Conservation (phyloP, 2,113 vertebrate genomes). For the Solea senegalensis region DNA sequence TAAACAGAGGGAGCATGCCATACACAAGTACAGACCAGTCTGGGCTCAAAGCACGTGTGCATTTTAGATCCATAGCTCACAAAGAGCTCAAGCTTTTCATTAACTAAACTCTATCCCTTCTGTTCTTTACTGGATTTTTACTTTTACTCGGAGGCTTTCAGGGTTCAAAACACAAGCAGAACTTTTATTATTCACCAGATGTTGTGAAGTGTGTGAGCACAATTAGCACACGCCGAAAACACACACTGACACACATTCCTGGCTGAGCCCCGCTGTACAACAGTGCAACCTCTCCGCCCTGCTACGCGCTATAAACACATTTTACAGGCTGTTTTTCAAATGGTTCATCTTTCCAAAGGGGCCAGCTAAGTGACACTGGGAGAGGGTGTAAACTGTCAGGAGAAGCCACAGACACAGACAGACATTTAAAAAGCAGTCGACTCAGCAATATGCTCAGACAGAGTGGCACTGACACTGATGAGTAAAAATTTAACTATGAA, state of each 20-base stretch:
- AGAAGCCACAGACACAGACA: conserved; percentile 70
- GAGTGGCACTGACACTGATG: conserved; percentile 56
- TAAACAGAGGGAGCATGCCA: not conserved
- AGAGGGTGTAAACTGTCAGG: conserved; percentile 75
- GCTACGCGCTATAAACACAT: conserved; percentile 68
- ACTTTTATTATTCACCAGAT: conserved; percentile 9
- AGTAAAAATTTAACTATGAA: conserved; percentile 59
- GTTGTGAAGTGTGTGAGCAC: conserved; percentile 33
- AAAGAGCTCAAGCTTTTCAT: not conserved
- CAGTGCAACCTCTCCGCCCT: conserved; percentile 49
- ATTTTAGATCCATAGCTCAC: not conserved
- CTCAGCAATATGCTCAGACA: conserved; percentile 63
- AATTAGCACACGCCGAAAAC: conserved; percentile 8
- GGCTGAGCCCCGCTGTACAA: conserved; percentile 35
- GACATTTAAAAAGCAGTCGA: conserved; percentile 56
- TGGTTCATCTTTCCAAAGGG: conserved; percentile 61
- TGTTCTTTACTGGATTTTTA: not conserved
- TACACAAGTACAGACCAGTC: not conserved
- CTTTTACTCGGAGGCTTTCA: not conserved
- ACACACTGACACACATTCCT: not conserved
- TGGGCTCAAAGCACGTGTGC: not conserved
- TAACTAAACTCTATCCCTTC: not conserved
- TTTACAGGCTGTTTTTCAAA: conserved; percentile 74
- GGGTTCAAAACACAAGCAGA: conserved; percentile 10
- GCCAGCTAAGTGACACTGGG: conserved; percentile 67